Base-by-base conservation (phyloP, 2,888 invertebrate genomes). In the Hypercompe scribonia region DNA sequence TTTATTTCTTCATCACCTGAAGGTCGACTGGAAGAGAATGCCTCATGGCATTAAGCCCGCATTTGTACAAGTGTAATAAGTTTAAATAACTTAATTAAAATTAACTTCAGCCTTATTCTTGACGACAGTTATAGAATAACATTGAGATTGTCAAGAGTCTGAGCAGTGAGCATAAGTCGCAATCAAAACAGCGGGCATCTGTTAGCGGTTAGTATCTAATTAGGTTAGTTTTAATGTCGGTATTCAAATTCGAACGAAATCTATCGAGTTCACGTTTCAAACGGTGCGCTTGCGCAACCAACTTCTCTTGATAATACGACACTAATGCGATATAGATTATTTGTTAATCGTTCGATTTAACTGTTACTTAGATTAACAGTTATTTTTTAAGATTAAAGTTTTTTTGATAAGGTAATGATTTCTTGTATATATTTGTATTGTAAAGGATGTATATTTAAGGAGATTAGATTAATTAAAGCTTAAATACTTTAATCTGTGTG, bases 301-400 rank as follows among this genome's bases (percentile, higher is more conserved):
- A 88, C 87, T 88, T 87, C 79, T 78, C 73, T 78, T 84, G 87
- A 89, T 88, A 88, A 85, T 84, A 78, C 84, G 90, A 90, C 89
- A 87, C 83, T 89, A 90, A 90, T 89, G 80, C 87, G 85, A 79
- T 85, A 84, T 82, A 87, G 87, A 88, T 90, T 88, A 88, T 88
- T 88, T 82, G 87, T 88, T 88, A 89, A 90, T 90, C 87, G 78
- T 65, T 73, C 74, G 80, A 80, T 84, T 82, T 86, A 83, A 87
- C 86, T 82, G 84, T 87, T 81, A 75, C 82, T 77, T 76, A 78
- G 79, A 83, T 84, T 79, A 77, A 80, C 81, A 65, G 72, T 74
- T 78, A 78, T 75, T 76, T 78, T 76, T 65, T 73, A 72, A 72
- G 74, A 78, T 50, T 34, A 24, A n/a, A 7, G 7, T 74, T 73